These are phyloP conservation scores for Ammodytes marinus DNA, from an alignment of 2,113 vertebrate genomes.

Conservation along the genomic window DNA sequence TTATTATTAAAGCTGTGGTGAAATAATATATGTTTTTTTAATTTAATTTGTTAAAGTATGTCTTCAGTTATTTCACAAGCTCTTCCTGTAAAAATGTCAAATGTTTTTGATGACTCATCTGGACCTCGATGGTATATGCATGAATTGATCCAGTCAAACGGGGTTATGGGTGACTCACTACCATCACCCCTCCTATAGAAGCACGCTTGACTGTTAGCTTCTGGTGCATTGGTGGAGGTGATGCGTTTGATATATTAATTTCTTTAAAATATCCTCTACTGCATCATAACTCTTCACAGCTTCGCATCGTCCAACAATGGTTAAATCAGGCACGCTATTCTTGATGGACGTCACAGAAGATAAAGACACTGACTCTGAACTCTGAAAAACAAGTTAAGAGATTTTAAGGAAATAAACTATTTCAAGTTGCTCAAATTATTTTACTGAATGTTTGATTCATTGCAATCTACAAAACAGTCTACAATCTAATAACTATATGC, in stretches of 20 bases:
- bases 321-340: neutral
- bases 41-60: too few species aligned
- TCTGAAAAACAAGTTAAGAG: neutral
- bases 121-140: neutral
- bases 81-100: neutral
- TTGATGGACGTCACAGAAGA: neutral
- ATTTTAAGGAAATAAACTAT: neutral
- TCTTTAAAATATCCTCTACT: too few species aligned
- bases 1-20: too few species aligned
- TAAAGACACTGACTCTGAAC: too few species aligned
- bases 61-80: too few species aligned
- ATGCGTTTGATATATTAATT: neutral
- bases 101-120: neutral
- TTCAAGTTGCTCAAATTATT: too few species aligned
- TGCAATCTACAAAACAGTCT: neutral
- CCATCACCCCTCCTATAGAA: neutral
- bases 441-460: neutral
- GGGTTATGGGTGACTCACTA: neutral
- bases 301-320: neutral
- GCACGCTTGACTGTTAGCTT: neutral
- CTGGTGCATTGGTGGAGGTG: neutral
- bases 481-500: neutral
- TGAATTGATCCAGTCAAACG: neutral
- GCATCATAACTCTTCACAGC: neutral
- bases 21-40: too few species aligned